Percentiles rank a stretch among this genome's conserved stretches.
These are phyloP conservation scores for Vireo altiloquus DNA, from an alignment of 2,113 vertebrate genomes.

Conservation along the genomic window DNA sequence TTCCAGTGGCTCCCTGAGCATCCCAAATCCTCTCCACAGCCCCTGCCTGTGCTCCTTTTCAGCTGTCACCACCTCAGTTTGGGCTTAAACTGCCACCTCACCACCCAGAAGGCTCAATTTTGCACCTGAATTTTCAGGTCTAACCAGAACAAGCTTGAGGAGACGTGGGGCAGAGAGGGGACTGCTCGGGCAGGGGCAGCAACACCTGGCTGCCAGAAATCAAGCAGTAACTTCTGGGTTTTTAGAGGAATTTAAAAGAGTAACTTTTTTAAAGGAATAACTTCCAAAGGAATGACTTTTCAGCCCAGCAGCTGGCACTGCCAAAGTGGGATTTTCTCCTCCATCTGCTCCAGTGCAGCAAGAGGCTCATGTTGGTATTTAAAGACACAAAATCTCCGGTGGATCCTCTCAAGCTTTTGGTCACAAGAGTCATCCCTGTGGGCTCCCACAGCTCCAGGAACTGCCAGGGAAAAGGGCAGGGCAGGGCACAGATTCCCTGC, in stretches of 20 bases:
- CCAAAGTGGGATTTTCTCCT: not conserved
- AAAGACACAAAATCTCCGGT: not conserved
- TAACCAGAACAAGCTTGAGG: not conserved
- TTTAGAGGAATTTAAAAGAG: not conserved
- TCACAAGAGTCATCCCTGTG: not conserved
- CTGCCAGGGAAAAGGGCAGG: not conserved
- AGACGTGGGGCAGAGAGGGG: not conserved
- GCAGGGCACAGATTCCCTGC: not conserved
- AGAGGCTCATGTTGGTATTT: fast-evolving
- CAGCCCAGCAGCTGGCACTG: not conserved
- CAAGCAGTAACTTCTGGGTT: not conserved
- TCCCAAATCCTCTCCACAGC: not conserved
- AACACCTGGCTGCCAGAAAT: not conserved
- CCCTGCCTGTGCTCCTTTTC: not conserved
- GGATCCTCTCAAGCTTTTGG: not conserved
- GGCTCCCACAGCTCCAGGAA: not conserved
- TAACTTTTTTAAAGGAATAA: not conserved
- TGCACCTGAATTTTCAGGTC: not conserved
- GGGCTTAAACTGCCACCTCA: not conserved
- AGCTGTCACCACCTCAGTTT: not conserved
- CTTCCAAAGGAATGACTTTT: not conserved
- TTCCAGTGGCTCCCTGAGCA: not conserved
- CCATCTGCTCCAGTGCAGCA: fast-evolving
- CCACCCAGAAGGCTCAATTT: not conserved
- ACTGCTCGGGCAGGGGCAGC: not conserved